Base-by-base conservation (phyloP, 2,113 vertebrate species). In the Salvelinus fontinalis region DNA sequence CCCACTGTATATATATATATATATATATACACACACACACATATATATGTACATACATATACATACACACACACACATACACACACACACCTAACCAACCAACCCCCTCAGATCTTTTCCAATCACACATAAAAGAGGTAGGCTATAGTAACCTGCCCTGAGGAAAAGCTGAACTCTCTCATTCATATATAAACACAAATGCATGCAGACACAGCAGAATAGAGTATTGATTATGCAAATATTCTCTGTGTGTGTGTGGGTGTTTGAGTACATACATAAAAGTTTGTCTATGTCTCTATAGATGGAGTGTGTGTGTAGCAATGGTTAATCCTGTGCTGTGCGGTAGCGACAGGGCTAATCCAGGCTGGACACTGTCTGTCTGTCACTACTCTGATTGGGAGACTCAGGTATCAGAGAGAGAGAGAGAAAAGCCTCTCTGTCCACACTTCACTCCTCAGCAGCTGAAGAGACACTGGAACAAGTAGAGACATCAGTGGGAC, bases 261-360 rank as follows among this genome's bases (percentile, higher is more conserved):
- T 44, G 39, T 44, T 44, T 44, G 39, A 44, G 39, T 44, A 44
- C 39, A 44, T 11, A 44, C 9, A 44, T 44, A 2, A 44, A 44
- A 11, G 39, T 44, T 11, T 44, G 39, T 44, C 39, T 11, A 44
- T 44, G 39, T 44, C 39, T 44, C 39, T 44, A 44, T 44, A 11
- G 39, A 44, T 44, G 39, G 39, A 44, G 18, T 27, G 66, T 44
- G n/a, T 60, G 27, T 57, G 34, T 73, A 27, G 68, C n/a, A 69
- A 26, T 74, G 44, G 26, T 86, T 88, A 85, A 88, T 89, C 82
- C 84, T 70, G 75, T 22, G 73, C 68, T 70, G 75, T 73, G 75
- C 74, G 71, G 82, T 76, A 83, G 0, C 0, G 87, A 86, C 86
- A 92, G 89, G 67, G 69, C 79, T 0, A 0, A 93, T 84, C 83